phyloP scores from a whole-genome alignment of 2,797 vertebrate genomes.

The Cynodonichthys magdalenae region DNA sequence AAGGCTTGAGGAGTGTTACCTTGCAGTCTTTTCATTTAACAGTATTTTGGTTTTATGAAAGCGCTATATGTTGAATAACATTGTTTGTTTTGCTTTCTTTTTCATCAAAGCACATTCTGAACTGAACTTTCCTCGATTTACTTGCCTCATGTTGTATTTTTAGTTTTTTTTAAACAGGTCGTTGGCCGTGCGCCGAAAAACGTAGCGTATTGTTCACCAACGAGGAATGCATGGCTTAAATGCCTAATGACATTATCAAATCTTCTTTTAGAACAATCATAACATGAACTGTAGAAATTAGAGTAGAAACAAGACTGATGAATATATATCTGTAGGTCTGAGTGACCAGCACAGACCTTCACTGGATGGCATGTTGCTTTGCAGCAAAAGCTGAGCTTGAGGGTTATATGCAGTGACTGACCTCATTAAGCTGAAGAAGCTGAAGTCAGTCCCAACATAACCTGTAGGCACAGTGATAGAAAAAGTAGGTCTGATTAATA shows the following conservation, averaged over 20 bases:
- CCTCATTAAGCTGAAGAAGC: constrained; percentile 8
- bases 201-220: too few relatives aligned
- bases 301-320: not conserved
- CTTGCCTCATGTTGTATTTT: too few relatives aligned
- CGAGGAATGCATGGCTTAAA: too few relatives aligned
- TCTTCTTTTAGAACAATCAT: not conserved
- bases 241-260: not conserved
- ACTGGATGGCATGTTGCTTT: too few relatives aligned
- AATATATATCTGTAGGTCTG: not conserved
- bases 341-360: not conserved
- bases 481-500: not conserved
- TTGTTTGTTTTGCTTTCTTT: not conserved
- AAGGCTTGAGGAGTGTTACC: too few relatives aligned
- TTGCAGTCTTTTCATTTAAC: too few relatives aligned
- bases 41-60: too few relatives aligned
- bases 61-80: not conserved
- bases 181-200: not conserved
- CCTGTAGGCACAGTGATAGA: not conserved
- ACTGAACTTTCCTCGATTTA: too few relatives aligned
- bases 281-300: not conserved
- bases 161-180: not conserved
- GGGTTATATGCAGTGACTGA: not conserved
- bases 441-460: not conserved
- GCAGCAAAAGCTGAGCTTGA: not conserved
- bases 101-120: too few relatives aligned